These are phyloP conservation scores for Geophilus truncorum DNA, from an alignment of 2,888 invertebrate genomes.

Conservation along the genomic window DNA sequence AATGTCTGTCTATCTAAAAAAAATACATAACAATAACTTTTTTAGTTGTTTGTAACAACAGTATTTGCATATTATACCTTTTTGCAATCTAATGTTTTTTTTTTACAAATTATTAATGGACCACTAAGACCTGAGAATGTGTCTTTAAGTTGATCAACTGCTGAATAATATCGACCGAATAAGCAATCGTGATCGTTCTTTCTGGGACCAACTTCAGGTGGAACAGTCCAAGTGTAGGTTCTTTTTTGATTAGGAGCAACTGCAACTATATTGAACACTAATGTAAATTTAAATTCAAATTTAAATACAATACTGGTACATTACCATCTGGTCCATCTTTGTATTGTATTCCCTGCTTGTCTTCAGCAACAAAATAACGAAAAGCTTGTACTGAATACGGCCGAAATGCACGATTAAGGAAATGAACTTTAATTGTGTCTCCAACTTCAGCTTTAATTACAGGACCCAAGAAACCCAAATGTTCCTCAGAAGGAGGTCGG, in stretches of 20 bases:
- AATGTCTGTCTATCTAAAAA: neutral
- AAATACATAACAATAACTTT: neutral
- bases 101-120: neutral
- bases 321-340: neutral
- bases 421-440: slow-evolving; percentile 40
- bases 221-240: slow-evolving; percentile 14
- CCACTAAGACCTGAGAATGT: slow-evolving; percentile 28
- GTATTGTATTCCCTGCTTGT: neutral
- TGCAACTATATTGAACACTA: neutral
- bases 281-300: neutral
- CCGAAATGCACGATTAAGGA: slow-evolving; percentile 38
- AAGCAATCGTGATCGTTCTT: slow-evolving; percentile 9
- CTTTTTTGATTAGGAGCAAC: neutral
- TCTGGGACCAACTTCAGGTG: neutral
- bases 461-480: slow-evolving; percentile 42
- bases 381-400: neutral
- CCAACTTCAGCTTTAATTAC: slow-evolving; percentile 44
- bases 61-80: neutral
- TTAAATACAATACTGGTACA: too few species aligned
- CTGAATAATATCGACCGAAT: slow-evolving; percentile 12
- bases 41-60: neutral
- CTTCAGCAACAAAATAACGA: neutral
- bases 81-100: too few species aligned
- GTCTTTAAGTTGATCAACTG: slow-evolving; percentile 15
- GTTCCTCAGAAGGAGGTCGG: slow-evolving; percentile 3